Conservation (phyloP, 2,113 vertebrate species). For the rabbit (Oryctolagus cuniculus) region mOryCun1.1 NC_091434.1:132485001-132485500, state of each 20-base stretch:
- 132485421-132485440: conserved; percentile 75
- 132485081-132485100: conserved; percentile 58
- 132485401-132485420: conserved; percentile 67
- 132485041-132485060: conserved; percentile 40
- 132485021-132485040: background rate
- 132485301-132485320: conserved; percentile 83
- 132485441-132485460: background rate
- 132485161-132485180: conserved; percentile 90
- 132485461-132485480: conserved; percentile 5
- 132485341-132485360: conserved; percentile 81
- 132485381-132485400: conserved; percentile 83
- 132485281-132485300: conserved; percentile 89
- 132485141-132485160: conserved; percentile 84
- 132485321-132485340: conserved; percentile 85
- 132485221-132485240: conserved; percentile 84
- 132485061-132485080: background rate
- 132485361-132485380: conserved; percentile 80
- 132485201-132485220: conserved; percentile 91
- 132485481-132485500: conserved; percentile 11
- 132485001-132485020: background rate
- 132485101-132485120: conserved; percentile 77
- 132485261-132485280: conserved; percentile 88
- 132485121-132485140: conserved; percentile 88
- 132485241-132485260: conserved; percentile 92
- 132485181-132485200: conserved; percentile 89